phyloP scores from a whole-genome alignment of 2,888 invertebrate genomes.

The Caenorhabditis japonica region DNA sequence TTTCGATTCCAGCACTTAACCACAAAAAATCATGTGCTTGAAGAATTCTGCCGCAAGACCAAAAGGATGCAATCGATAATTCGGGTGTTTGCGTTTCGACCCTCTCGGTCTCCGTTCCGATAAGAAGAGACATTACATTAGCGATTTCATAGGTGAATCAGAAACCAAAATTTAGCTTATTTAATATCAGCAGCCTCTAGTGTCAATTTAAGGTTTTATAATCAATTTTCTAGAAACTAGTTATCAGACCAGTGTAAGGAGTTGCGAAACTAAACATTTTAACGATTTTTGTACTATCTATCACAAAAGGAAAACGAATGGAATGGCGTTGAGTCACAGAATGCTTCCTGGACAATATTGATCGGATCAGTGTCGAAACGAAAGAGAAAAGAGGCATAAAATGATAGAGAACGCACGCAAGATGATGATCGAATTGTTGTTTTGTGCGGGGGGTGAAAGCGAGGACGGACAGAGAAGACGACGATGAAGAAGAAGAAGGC shows the following conservation, averaged over 20 bases:
- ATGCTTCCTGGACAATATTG: background rate
- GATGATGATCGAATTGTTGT: conserved; percentile 43
- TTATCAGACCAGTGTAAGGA: conserved; percentile 1
- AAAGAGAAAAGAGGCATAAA: conserved; percentile 6
- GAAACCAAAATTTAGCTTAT: too few species aligned
- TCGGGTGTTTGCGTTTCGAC: conserved; percentile 27
- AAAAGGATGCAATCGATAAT: conserved; percentile 27
- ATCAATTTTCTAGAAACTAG: conserved; percentile 6
- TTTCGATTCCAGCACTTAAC: too few species aligned
- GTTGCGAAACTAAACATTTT: conserved; percentile 4
- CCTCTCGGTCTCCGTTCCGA: conserved; percentile 22
- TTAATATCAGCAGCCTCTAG: too few species aligned
- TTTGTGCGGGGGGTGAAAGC: conserved; percentile 22
- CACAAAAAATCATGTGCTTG: background rate
- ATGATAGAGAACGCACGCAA: conserved; percentile 23
- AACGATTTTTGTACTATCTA: conserved; percentile 14
- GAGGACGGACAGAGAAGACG: background rate
- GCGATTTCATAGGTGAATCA: too few species aligned
- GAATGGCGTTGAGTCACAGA: conserved; percentile 7
- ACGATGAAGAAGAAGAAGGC: too few species aligned
- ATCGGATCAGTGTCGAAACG: conserved; percentile 1
- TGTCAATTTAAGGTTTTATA: too few species aligned
- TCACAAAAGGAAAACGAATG: background rate
- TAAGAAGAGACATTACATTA: too few species aligned
- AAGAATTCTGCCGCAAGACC: background rate